Conservation (phyloP, 2,888 invertebrate species). For the Onthophagus sagittarius region DNA sequence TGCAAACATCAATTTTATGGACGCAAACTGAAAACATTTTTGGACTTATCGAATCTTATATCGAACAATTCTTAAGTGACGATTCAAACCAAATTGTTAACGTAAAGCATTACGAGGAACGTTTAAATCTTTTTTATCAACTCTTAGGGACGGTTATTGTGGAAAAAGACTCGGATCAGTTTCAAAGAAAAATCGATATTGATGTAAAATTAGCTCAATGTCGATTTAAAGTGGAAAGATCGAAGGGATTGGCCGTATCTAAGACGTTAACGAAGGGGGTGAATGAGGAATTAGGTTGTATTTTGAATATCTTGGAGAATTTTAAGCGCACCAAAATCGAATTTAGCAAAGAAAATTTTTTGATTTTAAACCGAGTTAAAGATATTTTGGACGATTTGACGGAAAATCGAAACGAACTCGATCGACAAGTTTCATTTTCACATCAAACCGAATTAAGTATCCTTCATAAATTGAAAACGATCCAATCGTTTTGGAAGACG, state of each 20-base stretch:
- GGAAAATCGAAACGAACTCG: neutral
- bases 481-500: conserved; percentile 4
- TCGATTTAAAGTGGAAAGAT: neutral
- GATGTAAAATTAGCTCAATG: neutral
- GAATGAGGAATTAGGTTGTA: neutral
- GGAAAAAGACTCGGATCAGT: neutral
- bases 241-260: neutral
- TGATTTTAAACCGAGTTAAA: neutral
- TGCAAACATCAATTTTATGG: neutral
- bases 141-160: conserved; percentile 1
- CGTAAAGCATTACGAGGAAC: neutral
- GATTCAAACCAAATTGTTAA: neutral
- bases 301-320: neutral
- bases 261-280: neutral
- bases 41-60: neutral
- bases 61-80: neutral
- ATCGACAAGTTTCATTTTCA: neutral
- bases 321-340: neutral
- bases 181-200: conserved; percentile 3
- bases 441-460: neutral
- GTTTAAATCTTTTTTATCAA: conserved; percentile 3
- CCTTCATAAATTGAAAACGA: neutral
- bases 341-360: neutral
- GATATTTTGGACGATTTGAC: conserved; percentile 3
- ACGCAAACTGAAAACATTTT: conserved; percentile 2